Base-by-base conservation (phyloP, 2,797 vertebrate genomes). In the Dryobates pubescens region DNA sequence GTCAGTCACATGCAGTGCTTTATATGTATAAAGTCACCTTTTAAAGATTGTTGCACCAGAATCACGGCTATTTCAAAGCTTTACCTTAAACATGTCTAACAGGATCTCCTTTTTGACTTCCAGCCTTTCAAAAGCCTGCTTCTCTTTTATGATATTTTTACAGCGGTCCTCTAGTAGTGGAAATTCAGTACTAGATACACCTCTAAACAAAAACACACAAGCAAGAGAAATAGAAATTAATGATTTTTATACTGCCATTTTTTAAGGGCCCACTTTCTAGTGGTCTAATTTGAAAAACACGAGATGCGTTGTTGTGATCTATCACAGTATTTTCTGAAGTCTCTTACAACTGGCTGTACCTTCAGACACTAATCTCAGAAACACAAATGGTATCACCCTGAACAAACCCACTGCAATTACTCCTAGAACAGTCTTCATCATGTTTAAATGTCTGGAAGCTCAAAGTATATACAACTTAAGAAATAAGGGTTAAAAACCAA, bases 11-110 rank as follows among this genome's bases (percentile, higher is more conserved):
- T 18, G 10, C 19, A 69, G 2, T n/a, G 62, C 38, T 78, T 81
- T 54, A 38, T 3, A 45, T 4, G n/a, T n/a, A n/a, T n/a, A n/a
- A 29, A 86, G 13, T 16, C 67, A 45, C 6, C 73, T 71, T 92
- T 57, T 49, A 76, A 41, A 82, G 8, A 38, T 7, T 6, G 6
- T 9, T 70, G 30, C 26, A 79, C 8, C 57, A 88, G 10, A 85
- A 85, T 53, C 22, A 73, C 30, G 56, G 41, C 29, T 54, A 49
- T 30, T 82, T 38, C 34, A 51, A 53, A 34, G 43, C 68, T 36
- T 98, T 96, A 99, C 99, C 98, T 99, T 98, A 83, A 99, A 99
- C 98, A 99, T 99, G 85, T 98, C 97, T 76, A 99, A 94, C 61
- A 99, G 98, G 1, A 98, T 97, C 59, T 99, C 98, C 96, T 99